phyloP scores from a whole-genome alignment of 2,888 invertebrate species.

The Eupeodes luniger region DNA sequence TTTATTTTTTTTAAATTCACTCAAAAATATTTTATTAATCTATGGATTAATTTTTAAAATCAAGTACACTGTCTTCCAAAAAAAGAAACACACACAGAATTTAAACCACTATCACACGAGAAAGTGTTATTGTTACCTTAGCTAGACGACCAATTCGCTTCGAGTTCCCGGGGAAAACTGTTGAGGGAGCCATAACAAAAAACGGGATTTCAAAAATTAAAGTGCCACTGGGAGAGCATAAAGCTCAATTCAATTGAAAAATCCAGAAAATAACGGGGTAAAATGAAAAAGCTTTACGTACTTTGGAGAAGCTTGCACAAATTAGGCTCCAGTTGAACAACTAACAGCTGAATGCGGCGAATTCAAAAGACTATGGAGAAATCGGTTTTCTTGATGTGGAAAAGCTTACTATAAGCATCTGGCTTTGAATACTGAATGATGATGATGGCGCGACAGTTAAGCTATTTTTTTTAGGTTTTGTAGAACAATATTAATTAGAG shows the following conservation, averaged over 20 bases:
- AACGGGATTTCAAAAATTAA: slow-evolving; percentile 63
- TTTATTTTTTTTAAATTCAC: background rate
- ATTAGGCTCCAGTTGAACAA: background rate
- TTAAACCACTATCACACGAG: background rate
- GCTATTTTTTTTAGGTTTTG: background rate
- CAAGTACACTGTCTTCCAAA: slow-evolving; percentile 27
- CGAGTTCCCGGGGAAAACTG: slow-evolving; percentile 85
- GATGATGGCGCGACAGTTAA: slow-evolving; percentile 8
- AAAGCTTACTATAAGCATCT: slow-evolving; percentile 5
- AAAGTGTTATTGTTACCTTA: slow-evolving; percentile 23
- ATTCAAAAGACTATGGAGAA: slow-evolving; percentile 27
- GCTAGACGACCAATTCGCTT: slow-evolving; percentile 79
- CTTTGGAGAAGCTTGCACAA: background rate
- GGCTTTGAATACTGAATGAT: background rate
- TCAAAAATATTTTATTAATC: background rate
- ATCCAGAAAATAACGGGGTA: slow-evolving; percentile 61
- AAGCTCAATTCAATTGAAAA: slow-evolving; percentile 43
- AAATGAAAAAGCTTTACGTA: slow-evolving; percentile 34
- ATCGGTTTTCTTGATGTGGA: background rate
- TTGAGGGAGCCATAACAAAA: slow-evolving; percentile 78
- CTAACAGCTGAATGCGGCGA: slow-evolving; percentile 68
- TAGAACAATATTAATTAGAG: slow-evolving; percentile 26
- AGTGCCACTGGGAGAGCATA: slow-evolving; percentile 26
- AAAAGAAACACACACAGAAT: slow-evolving; percentile 34
- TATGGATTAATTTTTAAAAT: background rate